phyloP scores from a whole-genome alignment of 2,888 invertebrate genomes.

The Pycnomerus fuliginosus region DNA sequence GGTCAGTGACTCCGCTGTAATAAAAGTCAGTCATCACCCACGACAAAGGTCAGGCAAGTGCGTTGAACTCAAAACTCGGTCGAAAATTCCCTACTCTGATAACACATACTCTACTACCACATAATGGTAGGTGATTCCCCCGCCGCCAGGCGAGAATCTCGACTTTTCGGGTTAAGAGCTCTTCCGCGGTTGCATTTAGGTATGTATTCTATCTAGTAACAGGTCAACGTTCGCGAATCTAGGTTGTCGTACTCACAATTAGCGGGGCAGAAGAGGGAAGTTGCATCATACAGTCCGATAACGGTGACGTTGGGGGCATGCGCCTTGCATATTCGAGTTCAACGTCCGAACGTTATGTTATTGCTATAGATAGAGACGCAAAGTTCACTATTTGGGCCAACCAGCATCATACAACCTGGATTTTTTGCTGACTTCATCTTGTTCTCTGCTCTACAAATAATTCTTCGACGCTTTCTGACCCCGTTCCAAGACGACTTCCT shows the following conservation, averaged over 20 bases:
- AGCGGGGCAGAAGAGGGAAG: constrained; percentile 30
- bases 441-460: not conserved
- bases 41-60: constrained; percentile 30
- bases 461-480: constrained; percentile 1
- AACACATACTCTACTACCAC: not conserved
- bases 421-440: constrained; percentile 1
- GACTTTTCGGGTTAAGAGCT: too few species aligned
- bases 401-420: constrained; percentile 20
- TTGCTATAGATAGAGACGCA: constrained; percentile 23
- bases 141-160: not conserved
- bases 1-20: constrained; percentile 30
- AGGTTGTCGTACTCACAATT: constrained; percentile 37
- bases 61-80: constrained; percentile 27
- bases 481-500: too few species aligned
- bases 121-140: not conserved
- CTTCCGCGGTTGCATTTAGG: too few species aligned
- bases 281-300: constrained; percentile 37
- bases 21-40: constrained; percentile 27
- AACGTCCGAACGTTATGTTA: constrained; percentile 18
- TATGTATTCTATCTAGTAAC: constrained; percentile 15
- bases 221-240: constrained; percentile 40
- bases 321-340: constrained; percentile 21
- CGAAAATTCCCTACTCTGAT: constrained; percentile 4
- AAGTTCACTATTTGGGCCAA: constrained; percentile 39
- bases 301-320: constrained; percentile 37